phyloP scores from a whole-genome alignment of 2,888 invertebrate species.

The Agrenia bidenticulata region DNA sequence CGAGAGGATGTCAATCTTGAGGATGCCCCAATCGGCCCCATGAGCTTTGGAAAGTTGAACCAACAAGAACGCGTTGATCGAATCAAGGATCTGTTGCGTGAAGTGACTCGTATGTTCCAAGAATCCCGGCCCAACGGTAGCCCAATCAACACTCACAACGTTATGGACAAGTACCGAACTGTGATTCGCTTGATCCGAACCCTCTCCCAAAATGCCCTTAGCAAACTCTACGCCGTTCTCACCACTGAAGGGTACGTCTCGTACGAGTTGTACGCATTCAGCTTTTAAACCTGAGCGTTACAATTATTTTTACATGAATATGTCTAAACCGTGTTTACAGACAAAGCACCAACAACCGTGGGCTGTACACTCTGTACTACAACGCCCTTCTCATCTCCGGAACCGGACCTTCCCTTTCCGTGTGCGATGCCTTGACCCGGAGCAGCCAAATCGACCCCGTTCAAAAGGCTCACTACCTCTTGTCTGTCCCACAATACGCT shows the following conservation, averaged over 20 bases:
- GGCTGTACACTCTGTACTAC: slow-evolving; percentile 10
- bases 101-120: background rate
- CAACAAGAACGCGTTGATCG: background rate
- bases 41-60: slow-evolving; percentile 6
- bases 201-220: background rate
- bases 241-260: background rate
- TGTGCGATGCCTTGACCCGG: background rate
- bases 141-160: background rate
- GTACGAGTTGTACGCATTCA: background rate
- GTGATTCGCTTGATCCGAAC: slow-evolving; percentile 12
- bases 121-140: slow-evolving; percentile 1
- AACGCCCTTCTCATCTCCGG: slow-evolving; percentile 12
- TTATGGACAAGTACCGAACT: slow-evolving; percentile 16
- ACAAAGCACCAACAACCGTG: slow-evolving; percentile 10
- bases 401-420: slow-evolving; percentile 5
- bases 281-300: background rate
- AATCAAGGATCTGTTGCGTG: slow-evolving; percentile 6
- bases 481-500: background rate
- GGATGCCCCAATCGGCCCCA: background rate
- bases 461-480: slow-evolving; percentile 8
- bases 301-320: background rate
- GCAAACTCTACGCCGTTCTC: background rate
- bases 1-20: background rate
- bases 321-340: background rate
- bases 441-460: background rate